Evolutionary conservation across 2,888 invertebrate genomes (phyloP).

Genomic region (Sinodicranocentrus sp.): DNA sequence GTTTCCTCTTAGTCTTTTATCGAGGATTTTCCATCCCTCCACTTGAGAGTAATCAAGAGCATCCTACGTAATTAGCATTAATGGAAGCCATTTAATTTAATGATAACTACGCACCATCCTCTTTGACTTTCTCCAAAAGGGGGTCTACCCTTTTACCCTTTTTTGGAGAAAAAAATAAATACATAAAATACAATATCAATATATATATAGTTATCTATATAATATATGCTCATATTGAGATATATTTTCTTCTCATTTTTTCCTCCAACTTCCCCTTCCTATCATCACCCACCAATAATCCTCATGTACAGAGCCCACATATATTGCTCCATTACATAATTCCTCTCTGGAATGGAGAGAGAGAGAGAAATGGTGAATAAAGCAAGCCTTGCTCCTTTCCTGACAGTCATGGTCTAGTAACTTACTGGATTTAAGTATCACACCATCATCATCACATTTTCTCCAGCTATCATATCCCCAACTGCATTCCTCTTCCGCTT

Average conservation of each 20-base stretch:
- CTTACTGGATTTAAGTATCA: slow-evolving; percentile 29
- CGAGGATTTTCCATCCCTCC: too few relatives aligned
- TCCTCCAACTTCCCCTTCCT: neutral
- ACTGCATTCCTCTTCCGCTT: too few relatives aligned
- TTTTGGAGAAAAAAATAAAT: neutral
- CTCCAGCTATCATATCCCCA: too few relatives aligned
- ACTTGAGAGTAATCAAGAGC: slow-evolving; percentile 36
- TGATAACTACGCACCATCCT: slow-evolving; percentile 21
- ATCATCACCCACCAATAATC: slow-evolving; percentile 40
- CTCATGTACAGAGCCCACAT: slow-evolving; percentile 34
- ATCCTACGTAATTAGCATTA: slow-evolving; percentile 48
- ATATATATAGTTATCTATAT: neutral
- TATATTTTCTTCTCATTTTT: neutral
- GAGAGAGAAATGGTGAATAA: neutral
- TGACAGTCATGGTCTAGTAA: slow-evolving; percentile 32
- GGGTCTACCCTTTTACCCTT: too few relatives aligned
- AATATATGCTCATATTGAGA: too few relatives aligned
- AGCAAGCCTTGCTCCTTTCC: neutral
- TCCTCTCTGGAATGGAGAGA: slow-evolving; percentile 1
- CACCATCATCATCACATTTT: neutral
- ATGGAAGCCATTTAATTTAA: slow-evolving; percentile 54
- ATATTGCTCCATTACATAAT: slow-evolving; percentile 40
- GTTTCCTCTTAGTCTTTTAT: too few relatives aligned
- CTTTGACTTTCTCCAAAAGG: neutral
- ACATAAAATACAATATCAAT: neutral